phyloP scores from a whole-genome alignment of 2,113 vertebrate genomes.

The Candoia aspera region DNA sequence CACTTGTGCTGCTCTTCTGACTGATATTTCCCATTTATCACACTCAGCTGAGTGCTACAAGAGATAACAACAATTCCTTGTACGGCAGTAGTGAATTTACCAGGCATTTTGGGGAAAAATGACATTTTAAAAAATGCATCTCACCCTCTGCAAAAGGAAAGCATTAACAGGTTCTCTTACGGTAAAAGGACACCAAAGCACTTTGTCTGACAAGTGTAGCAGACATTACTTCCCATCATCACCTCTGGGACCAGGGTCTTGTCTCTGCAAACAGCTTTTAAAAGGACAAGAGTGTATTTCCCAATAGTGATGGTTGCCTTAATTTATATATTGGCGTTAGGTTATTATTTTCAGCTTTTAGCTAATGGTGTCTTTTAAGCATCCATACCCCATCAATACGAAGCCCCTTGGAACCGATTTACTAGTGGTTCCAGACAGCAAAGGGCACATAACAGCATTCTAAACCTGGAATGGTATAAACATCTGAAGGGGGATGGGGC shows the following conservation, averaged over 20 bases:
- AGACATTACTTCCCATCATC: slow-evolving; percentile 1
- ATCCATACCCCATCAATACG: slow-evolving; percentile 20
- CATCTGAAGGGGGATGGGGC: not conserved
- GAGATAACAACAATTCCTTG: not conserved
- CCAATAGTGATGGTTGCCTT: slow-evolving; percentile 8
- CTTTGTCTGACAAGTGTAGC: slow-evolving; percentile 1
- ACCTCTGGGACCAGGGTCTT: not conserved
- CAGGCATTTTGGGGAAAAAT: not conserved
- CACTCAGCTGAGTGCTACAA: not conserved
- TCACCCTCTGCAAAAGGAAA: not conserved
- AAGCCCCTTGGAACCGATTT: not conserved
- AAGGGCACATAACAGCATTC: slow-evolving; percentile 10
- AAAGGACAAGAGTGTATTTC: not conserved
- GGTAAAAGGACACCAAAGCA: slow-evolving; percentile 4
- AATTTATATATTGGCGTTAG: slow-evolving; percentile 36
- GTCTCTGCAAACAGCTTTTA: slow-evolving; percentile 23
- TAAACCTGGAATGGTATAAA: not conserved
- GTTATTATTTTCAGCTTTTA: slow-evolving; percentile 27
- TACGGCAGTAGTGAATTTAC: not conserved
- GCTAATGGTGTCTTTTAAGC: slow-evolving; percentile 28
- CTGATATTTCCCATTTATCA: not conserved
- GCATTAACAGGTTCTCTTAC: not conserved
- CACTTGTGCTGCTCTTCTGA: not conserved
- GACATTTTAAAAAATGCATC: not conserved
- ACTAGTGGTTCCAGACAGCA: slow-evolving; percentile 16